These are phyloP conservation scores for Percopsis omiscomaycus DNA, from an alignment of 2,797 vertebrate species.

Conservation along the genomic window DNA sequence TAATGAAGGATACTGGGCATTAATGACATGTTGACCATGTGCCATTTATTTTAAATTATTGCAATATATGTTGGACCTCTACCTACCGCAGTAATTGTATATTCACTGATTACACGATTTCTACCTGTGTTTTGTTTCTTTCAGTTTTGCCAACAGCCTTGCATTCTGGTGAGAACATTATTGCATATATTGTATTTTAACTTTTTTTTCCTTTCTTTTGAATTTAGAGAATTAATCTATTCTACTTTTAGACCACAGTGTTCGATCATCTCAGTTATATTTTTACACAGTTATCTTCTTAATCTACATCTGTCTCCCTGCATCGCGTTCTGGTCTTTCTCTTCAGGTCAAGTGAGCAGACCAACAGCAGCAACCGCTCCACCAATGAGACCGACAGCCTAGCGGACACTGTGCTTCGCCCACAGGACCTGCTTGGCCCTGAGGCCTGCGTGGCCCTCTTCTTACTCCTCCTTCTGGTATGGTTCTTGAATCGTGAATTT, in stretches of 20 bases:
- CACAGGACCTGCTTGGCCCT: slow-evolving; percentile 79
- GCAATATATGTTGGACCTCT: background rate
- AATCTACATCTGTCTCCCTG: background rate
- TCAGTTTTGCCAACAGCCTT: slow-evolving; percentile 53
- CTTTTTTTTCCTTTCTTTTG: background rate
- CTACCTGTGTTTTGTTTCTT: slow-evolving; percentile 44
- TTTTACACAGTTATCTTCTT: background rate
- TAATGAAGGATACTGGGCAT: background rate
- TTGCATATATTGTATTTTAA: background rate
- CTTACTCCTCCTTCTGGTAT: slow-evolving; percentile 91
- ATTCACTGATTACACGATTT: slow-evolving; percentile 12
- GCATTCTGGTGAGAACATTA: slow-evolving; percentile 58
- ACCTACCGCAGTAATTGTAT: slow-evolving; percentile 8
- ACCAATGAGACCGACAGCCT: slow-evolving; percentile 30
- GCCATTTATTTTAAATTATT: background rate
- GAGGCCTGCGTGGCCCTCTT: slow-evolving; percentile 89
- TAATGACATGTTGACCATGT: background rate
- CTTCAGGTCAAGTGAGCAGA: slow-evolving; percentile 52
- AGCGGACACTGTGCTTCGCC: slow-evolving; percentile 39
- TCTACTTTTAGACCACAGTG: too few species aligned
- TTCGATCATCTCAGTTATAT: too few species aligned
- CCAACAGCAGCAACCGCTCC: slow-evolving; percentile 50
- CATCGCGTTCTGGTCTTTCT: slow-evolving; percentile 6
- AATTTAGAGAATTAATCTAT: background rate
- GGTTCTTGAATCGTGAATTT: slow-evolving; percentile 97